Base-by-base conservation (phyloP, 2,888 invertebrate species). In the Drepanosiphum platanoidis region DNA sequence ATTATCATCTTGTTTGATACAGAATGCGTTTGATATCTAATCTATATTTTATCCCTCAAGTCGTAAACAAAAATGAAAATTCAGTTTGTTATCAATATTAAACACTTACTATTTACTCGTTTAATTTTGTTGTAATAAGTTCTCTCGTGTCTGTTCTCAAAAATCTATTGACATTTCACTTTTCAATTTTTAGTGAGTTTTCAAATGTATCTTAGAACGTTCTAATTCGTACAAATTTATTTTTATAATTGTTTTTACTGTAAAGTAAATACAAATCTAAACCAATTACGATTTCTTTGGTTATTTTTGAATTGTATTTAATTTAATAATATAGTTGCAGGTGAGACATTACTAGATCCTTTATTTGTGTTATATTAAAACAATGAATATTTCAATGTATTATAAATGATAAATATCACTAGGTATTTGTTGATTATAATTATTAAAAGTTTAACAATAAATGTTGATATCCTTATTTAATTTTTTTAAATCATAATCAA, bases 21-120 rank as follows among this genome's bases (percentile, higher is more conserved):
- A 52, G 22, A 18, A 52, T 18, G 52, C 5, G 15, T 52, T 0
- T 52, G 52, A 18, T 68, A 34, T 68, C 66, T 68, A 32, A 66
- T 32, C 15, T n/a, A n/a, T n/a, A n/a, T n/a, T n/a, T n/a, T n/a
- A n/a, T 15, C 34, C 2, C n/a, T 39, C 22, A 9, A n/a, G 32
- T 39, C 70, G n/a, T 39, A 70, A 70, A 70, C 70, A 70, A 70
- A 68, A 22, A 70, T 9, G 13, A 36, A 70, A 70, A n/a, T 36
- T 11, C 70, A 70, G 39, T 70, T 70, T 36, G 22, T 22, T 70
- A 70, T 39, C 36, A n/a, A 36, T 39, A 3, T 39, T 27, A n/a
- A 70, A 70, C 22, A 36, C 39, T 22, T 9, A 22, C 4, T 1
- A 11, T 1, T 70, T 70, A 8, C 36, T 36, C 32, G n/a, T 22